Percentiles rank a stretch among this genome's conserved stretches.
These are phyloP conservation scores for Andrena haemorrhoa DNA, from an alignment of 2,888 invertebrate species.

Conservation along the genomic window DNA sequence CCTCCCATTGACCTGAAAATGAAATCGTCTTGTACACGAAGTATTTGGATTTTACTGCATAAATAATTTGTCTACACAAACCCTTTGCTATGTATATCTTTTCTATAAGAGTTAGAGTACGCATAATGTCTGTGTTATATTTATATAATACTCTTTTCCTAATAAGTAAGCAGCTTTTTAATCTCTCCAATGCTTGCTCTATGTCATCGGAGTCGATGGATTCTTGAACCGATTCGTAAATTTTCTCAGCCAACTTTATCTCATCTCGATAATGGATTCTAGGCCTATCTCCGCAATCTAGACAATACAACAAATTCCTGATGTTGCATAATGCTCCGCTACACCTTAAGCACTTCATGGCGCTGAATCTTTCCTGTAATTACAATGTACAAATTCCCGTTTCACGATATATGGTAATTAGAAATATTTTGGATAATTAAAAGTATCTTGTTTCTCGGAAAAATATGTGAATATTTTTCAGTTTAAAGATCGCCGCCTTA, in stretches of 20 bases:
- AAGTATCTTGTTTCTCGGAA: not conserved
- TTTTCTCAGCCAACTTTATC: conserved; percentile 80
- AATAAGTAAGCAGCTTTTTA: conserved; percentile 85
- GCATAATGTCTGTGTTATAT: conserved; percentile 85
- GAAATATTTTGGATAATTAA: not conserved
- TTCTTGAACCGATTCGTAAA: conserved; percentile 70
- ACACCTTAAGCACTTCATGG: conserved; percentile 84
- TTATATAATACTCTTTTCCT: conserved; percentile 85
- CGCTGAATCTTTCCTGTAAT: conserved; percentile 83
- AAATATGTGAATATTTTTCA: conserved; percentile 7
- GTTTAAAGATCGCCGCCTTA: not conserved
- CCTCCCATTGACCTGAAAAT: conserved; percentile 82
- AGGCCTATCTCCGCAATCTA: conserved; percentile 76
- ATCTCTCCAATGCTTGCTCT: conserved; percentile 84
- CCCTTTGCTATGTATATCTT: conserved; percentile 86
- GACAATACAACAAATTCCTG: conserved; percentile 76
- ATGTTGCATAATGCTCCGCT: conserved; percentile 76
- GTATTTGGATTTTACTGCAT: not conserved
- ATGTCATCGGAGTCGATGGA: conserved; percentile 69
- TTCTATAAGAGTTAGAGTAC: conserved; percentile 85
- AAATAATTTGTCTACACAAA: conserved; percentile 72
- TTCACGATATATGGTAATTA: not conserved
- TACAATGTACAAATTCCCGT: not conserved
- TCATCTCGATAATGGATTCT: conserved; percentile 73
- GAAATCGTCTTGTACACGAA: not conserved